Base-by-base conservation (phyloP, 2,113 vertebrate species). In the Perognathus longimembris region DNA sequence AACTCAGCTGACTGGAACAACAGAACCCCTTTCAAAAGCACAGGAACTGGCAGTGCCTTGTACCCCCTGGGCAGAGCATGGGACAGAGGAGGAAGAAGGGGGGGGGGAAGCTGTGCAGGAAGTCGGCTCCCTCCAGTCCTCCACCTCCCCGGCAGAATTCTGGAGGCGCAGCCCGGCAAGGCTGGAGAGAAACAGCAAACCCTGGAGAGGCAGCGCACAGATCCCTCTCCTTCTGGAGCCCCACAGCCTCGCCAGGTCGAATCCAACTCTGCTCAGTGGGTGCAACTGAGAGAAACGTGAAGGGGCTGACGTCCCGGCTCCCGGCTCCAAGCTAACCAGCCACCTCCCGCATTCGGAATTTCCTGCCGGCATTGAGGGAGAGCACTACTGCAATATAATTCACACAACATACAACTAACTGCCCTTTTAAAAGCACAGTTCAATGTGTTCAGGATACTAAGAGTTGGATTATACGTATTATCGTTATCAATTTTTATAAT, bases 351-450 rank as follows among this genome's bases (percentile, higher is more conserved):
- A n/a, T 24, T 45, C 7, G 3, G 20, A 30, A 32, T 70, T 82
- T 79, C 76, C 75, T 54, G 61, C 26, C 3, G 57, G 61, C 17
- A 17, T 66, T 42, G 89, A 61, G 21, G 36, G 63, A 89, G 1
- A 66, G 28, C 32, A 88, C 90, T 81, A 64, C 73, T 79, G 42
- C 94, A 70, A 82, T 26, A 21, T n/a, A 92, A 90, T 61, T 92
- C 61, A 87, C 1, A 73, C 26, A 83, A 3, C 71, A 80, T 38
- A 45, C 63, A 42, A 90, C 28, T 90, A 42, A 90, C 28, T 90
- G 63, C 21, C 36, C 20, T 57, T 86, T 70, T 54, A n/a, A 90
- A 90, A 54, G 21, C 63, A 77, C 18, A 63, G 74, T 84, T 80
- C 61, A 57, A 5, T 32, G 17, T 54, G 26, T 92, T 54, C 71